phyloP scores from a whole-genome alignment of 1,140 invertebrate species.

The Colletes gigas region DNA sequence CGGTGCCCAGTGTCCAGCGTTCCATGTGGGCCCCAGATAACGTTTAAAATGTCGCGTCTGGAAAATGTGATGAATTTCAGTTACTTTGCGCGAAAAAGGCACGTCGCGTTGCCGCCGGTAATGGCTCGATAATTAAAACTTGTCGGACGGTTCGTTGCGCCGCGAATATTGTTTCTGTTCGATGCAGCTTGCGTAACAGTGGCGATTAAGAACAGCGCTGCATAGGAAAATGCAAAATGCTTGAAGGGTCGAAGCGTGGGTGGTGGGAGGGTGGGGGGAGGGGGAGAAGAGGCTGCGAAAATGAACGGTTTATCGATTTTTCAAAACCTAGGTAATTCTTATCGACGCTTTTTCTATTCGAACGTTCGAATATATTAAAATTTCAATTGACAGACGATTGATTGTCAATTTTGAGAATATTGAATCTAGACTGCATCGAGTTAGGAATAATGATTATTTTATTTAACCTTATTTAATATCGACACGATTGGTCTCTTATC shows the following conservation, averaged over 20 bases:
- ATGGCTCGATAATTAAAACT: constrained; percentile 24
- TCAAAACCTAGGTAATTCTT: no score
- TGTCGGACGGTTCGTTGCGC: not conserved
- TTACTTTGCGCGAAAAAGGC: constrained; percentile 2
- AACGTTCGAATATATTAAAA: no score
- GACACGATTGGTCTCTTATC: no score
- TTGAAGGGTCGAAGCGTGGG: not conserved
- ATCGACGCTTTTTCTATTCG: no score
- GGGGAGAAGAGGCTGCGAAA: not conserved
- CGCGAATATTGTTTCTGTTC: not conserved
- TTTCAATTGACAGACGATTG: no score
- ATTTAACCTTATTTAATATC: no score
- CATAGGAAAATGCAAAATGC: not conserved
- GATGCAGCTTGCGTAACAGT: not conserved
- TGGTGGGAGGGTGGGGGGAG: no score
- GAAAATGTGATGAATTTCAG: constrained; percentile 29
- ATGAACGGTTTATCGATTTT: not conserved
- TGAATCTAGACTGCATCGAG: no score
- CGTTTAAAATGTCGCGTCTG: constrained; percentile 28
- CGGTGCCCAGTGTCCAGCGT: constrained; percentile 43
- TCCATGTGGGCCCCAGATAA: constrained; percentile 17
- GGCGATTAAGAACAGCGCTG: not conserved
- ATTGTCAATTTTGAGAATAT: no score
- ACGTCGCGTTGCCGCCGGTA: not conserved
- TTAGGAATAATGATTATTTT: no score